phyloP scores from a whole-genome alignment of 2,113 vertebrate genomes.

The Emydocephalus ijimae region DNA sequence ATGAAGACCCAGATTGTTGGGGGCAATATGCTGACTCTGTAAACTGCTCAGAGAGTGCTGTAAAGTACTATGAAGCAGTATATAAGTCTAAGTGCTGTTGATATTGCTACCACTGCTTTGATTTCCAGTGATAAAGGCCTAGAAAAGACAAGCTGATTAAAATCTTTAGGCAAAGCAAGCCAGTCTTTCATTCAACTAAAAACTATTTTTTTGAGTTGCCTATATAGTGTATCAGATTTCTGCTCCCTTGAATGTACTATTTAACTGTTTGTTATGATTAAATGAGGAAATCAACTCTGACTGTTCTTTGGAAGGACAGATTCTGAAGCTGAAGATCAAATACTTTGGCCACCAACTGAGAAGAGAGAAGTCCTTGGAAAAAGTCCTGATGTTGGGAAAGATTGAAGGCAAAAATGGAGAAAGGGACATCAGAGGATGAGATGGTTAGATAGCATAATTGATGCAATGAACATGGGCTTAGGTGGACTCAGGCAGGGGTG shows the following conservation, averaged over 20 bases:
- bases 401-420: not conserved
- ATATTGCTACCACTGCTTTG: not conserved
- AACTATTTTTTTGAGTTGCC: not conserved
- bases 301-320: not conserved
- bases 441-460: not conserved
- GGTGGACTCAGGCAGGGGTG: not conserved
- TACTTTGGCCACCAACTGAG: not conserved
- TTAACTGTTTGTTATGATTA: not conserved
- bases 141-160: not conserved
- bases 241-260: not conserved
- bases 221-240: not conserved
- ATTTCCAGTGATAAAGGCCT: not conserved
- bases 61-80: too few relatives aligned
- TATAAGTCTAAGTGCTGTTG: too few relatives aligned
- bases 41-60: too few relatives aligned
- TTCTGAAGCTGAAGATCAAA: not conserved
- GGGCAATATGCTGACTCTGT: too few relatives aligned
- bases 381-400: not conserved
- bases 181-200: not conserved
- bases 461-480: not conserved
- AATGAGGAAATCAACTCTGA: not conserved
- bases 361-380: not conserved
- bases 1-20: too few relatives aligned
- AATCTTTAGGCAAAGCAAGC: not conserved
- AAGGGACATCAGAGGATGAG: not conserved